Conservation (phyloP, 2,113 vertebrate genomes). For the Macquaria ambigua region DNA sequence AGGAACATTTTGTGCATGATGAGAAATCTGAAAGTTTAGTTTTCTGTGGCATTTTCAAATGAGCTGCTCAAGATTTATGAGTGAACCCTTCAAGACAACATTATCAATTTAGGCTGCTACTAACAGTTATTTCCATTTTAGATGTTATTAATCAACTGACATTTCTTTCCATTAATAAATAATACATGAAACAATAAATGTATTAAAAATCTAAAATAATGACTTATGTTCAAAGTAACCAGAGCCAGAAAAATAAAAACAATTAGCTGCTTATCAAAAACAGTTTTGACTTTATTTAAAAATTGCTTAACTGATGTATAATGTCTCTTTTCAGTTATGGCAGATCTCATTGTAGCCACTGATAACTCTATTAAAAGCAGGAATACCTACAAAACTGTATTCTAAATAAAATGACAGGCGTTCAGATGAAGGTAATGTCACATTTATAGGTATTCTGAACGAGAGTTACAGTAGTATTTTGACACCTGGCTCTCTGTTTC, state of each 20-base stretch:
- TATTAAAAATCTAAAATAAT: not conserved
- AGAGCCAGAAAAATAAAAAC: not conserved
- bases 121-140: too few species aligned
- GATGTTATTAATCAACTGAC: not conserved
- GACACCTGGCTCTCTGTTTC: constrained; percentile 1
- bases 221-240: not conserved
- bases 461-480: not conserved
- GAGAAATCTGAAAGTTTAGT: not conserved
- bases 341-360: not conserved
- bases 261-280: not conserved
- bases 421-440: too few species aligned
- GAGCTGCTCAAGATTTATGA: not conserved
- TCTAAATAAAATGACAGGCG: not conserved
- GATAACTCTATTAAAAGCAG: not conserved
- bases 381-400: not conserved
- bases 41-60: not conserved
- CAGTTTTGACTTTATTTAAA: not conserved
- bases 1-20: not conserved
- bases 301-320: too few species aligned
- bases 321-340: not conserved
- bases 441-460: not conserved
- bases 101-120: not conserved
- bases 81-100: not conserved
- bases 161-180: too few species aligned
- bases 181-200: not conserved